Evolutionary conservation across 2,888 invertebrate species (phyloP).

Genomic region (Balanococcus diminutus): DNA sequence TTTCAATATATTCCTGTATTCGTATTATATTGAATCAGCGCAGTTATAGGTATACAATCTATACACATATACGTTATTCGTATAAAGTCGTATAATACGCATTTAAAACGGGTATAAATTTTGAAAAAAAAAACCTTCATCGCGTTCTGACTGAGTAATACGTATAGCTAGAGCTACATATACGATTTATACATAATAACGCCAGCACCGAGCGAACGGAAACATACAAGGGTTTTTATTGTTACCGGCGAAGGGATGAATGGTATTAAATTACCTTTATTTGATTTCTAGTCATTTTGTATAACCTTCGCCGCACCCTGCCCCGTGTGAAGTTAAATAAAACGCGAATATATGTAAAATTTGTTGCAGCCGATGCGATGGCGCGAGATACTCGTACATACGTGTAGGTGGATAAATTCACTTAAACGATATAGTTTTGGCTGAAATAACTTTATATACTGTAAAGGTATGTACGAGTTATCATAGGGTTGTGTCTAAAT

Average conservation of each 20-base stretch:
- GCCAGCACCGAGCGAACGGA: neutral
- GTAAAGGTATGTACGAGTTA: neutral
- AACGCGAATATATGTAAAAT: neutral
- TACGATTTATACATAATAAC: constrained; percentile 15
- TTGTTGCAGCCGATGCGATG: neutral
- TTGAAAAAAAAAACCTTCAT: constrained; percentile 1
- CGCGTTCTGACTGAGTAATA: neutral
- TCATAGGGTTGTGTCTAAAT: neutral
- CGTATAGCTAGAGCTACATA: neutral
- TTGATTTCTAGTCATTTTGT: constrained; percentile 30
- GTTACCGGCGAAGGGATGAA: constrained; percentile 24
- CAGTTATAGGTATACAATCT: neutral
- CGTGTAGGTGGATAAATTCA: neutral
- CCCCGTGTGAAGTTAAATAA: neutral
- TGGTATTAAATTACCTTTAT: constrained; percentile 37
- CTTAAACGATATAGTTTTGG: constrained; percentile 2
- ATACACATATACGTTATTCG: neutral
- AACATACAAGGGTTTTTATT: constrained; percentile 34
- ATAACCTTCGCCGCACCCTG: neutral
- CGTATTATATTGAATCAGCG: neutral
- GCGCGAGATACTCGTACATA: no score
- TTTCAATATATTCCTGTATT: neutral
- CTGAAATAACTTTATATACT: constrained; percentile 1
- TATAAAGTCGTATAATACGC: constrained; percentile 11
- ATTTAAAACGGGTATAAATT: constrained; percentile 1